phyloP scores from a whole-genome alignment of 2,113 vertebrate genomes.

The Lophius piscatorius region DNA sequence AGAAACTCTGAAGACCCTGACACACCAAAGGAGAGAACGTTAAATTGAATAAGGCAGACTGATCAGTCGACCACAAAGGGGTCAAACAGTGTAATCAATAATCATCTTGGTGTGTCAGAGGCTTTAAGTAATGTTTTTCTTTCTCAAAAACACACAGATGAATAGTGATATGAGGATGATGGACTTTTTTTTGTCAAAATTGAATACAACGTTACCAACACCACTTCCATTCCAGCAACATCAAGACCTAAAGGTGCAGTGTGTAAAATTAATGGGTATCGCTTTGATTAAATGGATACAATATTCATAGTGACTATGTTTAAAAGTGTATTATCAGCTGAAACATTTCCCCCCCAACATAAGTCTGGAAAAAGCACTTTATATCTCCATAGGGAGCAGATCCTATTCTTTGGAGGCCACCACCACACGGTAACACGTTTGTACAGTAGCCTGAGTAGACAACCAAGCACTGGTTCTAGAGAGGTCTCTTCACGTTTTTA shows the following conservation, averaged over 20 bases:
- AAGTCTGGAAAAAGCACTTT: no score
- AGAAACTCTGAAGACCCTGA: background rate
- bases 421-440: no score
- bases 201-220: constrained; percentile 29
- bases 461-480: no score
- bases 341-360: no score
- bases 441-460: no score
- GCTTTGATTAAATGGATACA: no score
- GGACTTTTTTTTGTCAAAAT: constrained; percentile 26
- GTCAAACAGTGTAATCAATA: background rate
- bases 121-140: background rate
- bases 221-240: constrained; percentile 12
- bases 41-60: background rate
- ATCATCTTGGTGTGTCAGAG: background rate
- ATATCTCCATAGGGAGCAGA: no score
- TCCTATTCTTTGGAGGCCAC: no score
- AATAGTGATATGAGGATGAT: constrained; percentile 24
- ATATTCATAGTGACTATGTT: no score
- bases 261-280: no score
- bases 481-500: no score
- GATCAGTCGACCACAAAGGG: background rate
- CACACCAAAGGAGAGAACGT: background rate
- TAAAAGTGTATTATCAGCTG: no score
- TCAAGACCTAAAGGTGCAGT: constrained; percentile 33
- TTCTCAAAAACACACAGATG: constrained; percentile 2